Percentiles rank a stretch among this genome's conserved stretches.
These are phyloP conservation scores for Nomada fucata DNA, from an alignment of 2,888 invertebrate species.

Conservation along the genomic window DNA sequence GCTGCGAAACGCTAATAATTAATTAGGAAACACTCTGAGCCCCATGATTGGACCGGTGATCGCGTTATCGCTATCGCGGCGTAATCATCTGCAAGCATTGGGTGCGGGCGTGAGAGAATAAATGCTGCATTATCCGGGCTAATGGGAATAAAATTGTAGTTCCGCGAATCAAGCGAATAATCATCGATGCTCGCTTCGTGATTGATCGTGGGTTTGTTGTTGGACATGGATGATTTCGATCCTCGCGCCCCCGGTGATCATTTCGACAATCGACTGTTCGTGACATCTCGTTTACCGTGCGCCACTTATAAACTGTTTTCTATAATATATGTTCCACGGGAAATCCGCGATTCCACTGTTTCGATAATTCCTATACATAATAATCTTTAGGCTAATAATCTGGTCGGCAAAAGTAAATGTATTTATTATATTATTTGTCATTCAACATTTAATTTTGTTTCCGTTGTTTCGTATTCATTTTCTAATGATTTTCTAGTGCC, in stretches of 20 bases:
- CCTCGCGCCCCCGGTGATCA: constrained; percentile 5
- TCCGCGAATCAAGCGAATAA: constrained; percentile 31
- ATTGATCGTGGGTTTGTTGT: constrained; percentile 17
- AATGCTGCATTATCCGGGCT: constrained; percentile 67
- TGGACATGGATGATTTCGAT: constrained; percentile 2
- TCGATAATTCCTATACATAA: too few species aligned
- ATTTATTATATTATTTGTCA: too few species aligned
- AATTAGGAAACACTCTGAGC: constrained; percentile 58
- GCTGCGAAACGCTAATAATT: constrained; percentile 55
- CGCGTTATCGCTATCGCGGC: constrained; percentile 64
- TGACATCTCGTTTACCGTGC: too few species aligned
- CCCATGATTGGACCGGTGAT: constrained; percentile 63
- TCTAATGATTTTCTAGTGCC: too few species aligned
- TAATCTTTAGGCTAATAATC: too few species aligned
- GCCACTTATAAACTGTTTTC: too few species aligned
- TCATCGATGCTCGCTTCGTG: constrained; percentile 2
- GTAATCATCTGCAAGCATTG: constrained; percentile 68
- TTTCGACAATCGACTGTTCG: not conserved
- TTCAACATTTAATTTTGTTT: too few species aligned
- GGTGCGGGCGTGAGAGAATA: constrained; percentile 63
- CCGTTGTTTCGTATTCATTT: too few species aligned
- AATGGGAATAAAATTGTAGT: constrained; percentile 74
- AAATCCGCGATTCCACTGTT: too few species aligned
- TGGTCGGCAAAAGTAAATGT: too few species aligned
- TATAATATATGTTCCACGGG: too few species aligned